Conservation (phyloP, 2,888 invertebrate genomes). For the Didymodactylos carnosus region DNA sequence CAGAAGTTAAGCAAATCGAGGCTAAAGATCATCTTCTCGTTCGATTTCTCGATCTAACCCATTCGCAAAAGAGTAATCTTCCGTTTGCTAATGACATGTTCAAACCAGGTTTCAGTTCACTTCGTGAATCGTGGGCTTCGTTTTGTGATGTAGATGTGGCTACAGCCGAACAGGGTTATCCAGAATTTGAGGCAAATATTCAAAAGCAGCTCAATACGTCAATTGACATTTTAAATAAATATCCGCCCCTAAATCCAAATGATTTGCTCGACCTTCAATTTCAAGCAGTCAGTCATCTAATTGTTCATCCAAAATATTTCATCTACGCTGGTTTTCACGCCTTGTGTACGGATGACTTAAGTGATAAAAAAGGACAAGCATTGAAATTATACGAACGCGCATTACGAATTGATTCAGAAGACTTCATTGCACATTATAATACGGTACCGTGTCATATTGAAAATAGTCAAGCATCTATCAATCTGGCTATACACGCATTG, state of each 20-base stretch:
- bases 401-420: background rate
- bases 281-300: background rate
- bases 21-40: background rate
- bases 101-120: background rate
- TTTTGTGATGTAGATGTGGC: background rate
- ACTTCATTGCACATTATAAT: background rate
- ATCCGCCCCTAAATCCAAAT: background rate
- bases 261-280: background rate
- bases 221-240: background rate
- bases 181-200: background rate
- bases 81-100: background rate
- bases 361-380: background rate
- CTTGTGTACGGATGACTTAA: background rate
- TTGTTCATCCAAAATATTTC: background rate
- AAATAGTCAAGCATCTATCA: background rate
- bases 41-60: background rate
- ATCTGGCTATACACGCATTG: background rate
- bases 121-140: background rate
- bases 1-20: background rate
- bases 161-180: background rate
- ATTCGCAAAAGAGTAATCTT: background rate
- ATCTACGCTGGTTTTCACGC: background rate
- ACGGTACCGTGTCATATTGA: background rate
- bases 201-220: background rate
- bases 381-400: background rate